A percentile compares a stretch with the other conserved stretches of the same genome.
Conservation (phyloP, 2,888 invertebrate genomes). For the Ornithoptera alexandrae region DNA sequence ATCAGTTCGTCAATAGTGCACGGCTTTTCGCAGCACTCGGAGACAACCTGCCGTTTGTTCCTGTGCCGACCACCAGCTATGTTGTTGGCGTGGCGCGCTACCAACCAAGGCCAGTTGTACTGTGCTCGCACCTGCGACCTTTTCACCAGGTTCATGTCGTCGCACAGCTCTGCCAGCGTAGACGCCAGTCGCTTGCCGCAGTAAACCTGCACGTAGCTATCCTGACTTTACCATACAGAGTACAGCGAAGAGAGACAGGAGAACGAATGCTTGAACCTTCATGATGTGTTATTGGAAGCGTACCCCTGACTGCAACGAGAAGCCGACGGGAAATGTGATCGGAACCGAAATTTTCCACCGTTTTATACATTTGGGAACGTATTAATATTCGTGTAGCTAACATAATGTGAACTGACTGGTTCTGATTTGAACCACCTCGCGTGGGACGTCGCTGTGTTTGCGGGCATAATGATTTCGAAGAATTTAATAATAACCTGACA, state of each 20-base stretch:
- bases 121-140: conserved; percentile 12
- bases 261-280: conserved; percentile 1
- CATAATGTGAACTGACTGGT: background rate
- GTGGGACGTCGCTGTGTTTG: background rate
- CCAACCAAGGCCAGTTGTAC: conserved; percentile 39
- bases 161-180: conserved; percentile 34
- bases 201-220: conserved; percentile 5
- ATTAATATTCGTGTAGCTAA: background rate
- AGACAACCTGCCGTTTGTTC: conserved; percentile 42
- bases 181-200: conserved; percentile 32
- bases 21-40: conserved; percentile 47
- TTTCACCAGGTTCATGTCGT: conserved; percentile 31
- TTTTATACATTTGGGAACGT: background rate
- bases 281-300: conserved; percentile 2
- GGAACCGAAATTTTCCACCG: background rate
- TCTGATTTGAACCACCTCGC: background rate
- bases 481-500: background rate
- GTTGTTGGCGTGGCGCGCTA: conserved; percentile 33
- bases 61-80: conserved; percentile 32
- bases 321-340: background rate
- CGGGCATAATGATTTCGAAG: background rate
- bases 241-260: conserved; percentile 2
- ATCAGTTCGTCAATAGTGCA: conserved; percentile 42
- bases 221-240: conserved; percentile 4
- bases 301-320: background rate